Conservation (phyloP, 2,797 vertebrate genomes). For the Tenualosa thibaudeaui region DNA sequence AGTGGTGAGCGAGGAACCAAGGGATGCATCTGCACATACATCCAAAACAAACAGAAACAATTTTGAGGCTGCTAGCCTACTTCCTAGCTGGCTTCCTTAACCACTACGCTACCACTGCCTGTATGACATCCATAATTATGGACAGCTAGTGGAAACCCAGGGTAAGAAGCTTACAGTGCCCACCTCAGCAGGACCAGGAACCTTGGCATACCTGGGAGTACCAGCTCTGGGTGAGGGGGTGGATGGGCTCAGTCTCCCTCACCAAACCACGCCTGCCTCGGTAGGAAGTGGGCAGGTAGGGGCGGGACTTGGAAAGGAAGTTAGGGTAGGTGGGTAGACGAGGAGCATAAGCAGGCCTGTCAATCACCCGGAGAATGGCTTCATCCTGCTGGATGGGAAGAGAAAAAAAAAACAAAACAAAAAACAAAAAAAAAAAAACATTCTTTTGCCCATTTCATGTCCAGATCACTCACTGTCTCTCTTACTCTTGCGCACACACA, state of each 20-base stretch:
- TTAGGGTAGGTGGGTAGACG: constrained; percentile 40
- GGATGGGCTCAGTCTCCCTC: constrained; percentile 62
- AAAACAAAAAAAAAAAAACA: not conserved
- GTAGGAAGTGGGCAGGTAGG: constrained; percentile 51
- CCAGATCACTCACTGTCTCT: too few species aligned
- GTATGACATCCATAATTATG: too few species aligned
- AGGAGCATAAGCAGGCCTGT: constrained; percentile 55
- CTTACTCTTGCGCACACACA: too few species aligned
- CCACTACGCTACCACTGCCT: too few species aligned
- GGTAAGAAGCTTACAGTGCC: too few species aligned
- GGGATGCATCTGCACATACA: constrained; percentile 63
- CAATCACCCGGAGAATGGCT: constrained; percentile 75
- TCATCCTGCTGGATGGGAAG: constrained; percentile 61
- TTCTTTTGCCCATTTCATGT: not conserved
- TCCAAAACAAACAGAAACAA: not conserved
- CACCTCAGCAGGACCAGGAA: too few species aligned
- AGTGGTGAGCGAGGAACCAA: constrained; percentile 64
- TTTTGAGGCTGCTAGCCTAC: not conserved
- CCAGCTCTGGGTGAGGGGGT: constrained; percentile 69
- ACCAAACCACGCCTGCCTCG: constrained; percentile 56
- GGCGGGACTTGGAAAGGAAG: constrained; percentile 59
- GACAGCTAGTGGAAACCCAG: too few species aligned
- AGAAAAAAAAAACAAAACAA: not conserved
- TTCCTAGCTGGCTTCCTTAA: too few species aligned
- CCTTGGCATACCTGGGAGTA: constrained; percentile 69